Evolutionary conservation across 2,888 invertebrate genomes (phyloP).

Genomic region (Volucella inanis): DNA sequence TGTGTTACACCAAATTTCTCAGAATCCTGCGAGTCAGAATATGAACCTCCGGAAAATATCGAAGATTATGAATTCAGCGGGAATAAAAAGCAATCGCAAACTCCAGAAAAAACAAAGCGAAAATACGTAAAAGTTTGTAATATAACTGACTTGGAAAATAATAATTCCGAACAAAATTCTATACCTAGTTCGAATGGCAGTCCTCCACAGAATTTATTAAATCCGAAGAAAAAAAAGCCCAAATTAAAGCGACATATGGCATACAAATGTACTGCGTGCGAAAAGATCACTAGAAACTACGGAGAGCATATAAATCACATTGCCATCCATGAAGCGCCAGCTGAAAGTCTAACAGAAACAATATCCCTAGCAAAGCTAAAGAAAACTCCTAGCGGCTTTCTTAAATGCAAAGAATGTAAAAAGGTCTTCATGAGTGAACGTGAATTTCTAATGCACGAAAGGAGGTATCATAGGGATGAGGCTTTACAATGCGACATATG

Average conservation of each 20-base stretch:
- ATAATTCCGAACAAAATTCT: constrained; percentile 10
- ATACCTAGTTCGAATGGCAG: constrained; percentile 1
- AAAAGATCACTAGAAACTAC: constrained; percentile 60
- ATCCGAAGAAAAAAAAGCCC: constrained; percentile 32
- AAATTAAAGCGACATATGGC: constrained; percentile 49
- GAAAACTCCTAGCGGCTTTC: constrained; percentile 56
- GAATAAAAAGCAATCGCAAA: not conserved
- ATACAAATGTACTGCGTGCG: constrained; percentile 67
- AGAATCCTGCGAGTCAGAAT: constrained; percentile 45
- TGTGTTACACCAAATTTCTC: constrained; percentile 1
- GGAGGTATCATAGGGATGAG: constrained; percentile 39
- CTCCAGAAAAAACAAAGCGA: constrained; percentile 15
- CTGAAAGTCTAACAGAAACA: constrained; percentile 62
- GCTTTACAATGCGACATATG: constrained; percentile 58
- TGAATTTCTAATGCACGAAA: constrained; percentile 58
- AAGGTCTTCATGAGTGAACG: constrained; percentile 53
- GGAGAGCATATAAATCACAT: constrained; percentile 68
- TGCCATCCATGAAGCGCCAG: constrained; percentile 53
- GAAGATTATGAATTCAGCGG: constrained; percentile 4
- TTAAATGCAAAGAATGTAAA: constrained; percentile 60
- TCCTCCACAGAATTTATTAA: not conserved
- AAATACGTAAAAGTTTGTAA: not conserved
- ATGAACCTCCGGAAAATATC: constrained; percentile 14
- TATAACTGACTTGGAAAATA: constrained; percentile 44
- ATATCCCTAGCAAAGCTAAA: constrained; percentile 50